phyloP scores from a whole-genome alignment of 1,140 invertebrate species.

The Plutomurus gul region DNA sequence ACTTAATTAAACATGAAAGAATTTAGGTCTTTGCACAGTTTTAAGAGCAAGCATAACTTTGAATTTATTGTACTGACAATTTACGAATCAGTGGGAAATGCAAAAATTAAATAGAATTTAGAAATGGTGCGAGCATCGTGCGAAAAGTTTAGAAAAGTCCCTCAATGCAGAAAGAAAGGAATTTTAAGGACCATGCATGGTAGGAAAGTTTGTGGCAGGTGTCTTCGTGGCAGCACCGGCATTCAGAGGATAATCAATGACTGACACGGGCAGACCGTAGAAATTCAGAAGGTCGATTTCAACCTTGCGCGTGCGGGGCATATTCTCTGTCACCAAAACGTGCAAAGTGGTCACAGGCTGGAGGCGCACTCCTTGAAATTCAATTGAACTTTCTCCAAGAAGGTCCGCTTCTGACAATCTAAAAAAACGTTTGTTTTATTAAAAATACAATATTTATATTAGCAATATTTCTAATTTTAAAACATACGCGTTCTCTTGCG shows the following conservation, averaged over 20 bases:
- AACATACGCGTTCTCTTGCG: conserved; percentile 86
- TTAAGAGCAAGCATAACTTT: too few relatives aligned
- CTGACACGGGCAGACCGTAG: not conserved
- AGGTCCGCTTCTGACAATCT: not conserved
- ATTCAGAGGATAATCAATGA: not conserved
- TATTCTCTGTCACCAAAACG: not conserved
- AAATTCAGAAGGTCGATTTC: not conserved
- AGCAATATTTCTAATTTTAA: not conserved
- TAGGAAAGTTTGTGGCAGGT: too few relatives aligned
- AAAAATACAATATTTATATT: not conserved
- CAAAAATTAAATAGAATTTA: too few relatives aligned
- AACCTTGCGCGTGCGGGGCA: not conserved
- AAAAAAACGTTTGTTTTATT: not conserved
- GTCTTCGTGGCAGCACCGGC: too few relatives aligned
- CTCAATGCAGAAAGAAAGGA: too few relatives aligned
- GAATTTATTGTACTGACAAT: too few relatives aligned
- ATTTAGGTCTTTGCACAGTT: too few relatives aligned
- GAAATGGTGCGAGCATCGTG: too few relatives aligned
- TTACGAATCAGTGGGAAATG: too few relatives aligned
- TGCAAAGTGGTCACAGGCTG: not conserved
- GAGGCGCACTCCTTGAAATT: not conserved
- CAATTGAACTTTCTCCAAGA: not conserved
- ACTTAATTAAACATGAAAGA: too few relatives aligned
- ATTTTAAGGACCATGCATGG: too few relatives aligned
- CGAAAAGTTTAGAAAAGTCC: too few relatives aligned